phyloP scores from a whole-genome alignment of 2,888 invertebrate species.

The Ormyrus rosae region DNA sequence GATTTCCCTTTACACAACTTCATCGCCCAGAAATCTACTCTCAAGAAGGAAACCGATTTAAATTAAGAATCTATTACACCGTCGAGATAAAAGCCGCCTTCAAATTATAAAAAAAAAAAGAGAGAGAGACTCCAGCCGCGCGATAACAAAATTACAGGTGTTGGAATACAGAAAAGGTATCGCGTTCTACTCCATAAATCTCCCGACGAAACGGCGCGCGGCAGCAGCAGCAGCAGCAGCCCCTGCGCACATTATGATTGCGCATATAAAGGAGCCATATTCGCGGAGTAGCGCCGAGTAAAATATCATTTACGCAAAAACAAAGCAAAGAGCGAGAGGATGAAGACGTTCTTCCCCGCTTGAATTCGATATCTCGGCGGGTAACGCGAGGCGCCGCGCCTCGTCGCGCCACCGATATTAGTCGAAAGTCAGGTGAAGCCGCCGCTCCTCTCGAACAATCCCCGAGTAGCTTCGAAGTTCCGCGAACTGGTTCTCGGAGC shows the following conservation, averaged over 20 bases:
- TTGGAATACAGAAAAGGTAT: slow-evolving; percentile 15
- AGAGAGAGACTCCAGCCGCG: background rate
- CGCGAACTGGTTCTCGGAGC: no score
- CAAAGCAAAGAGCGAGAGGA: slow-evolving; percentile 16
- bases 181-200: background rate
- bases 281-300: background rate
- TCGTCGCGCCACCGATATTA: no score
- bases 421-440: no score
- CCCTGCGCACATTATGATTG: slow-evolving; percentile 32
- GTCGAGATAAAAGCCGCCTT: background rate
- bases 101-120: background rate
- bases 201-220: background rate
- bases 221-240: background rate
- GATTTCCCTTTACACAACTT: background rate
- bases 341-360: slow-evolving; percentile 29
- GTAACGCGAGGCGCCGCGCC: background rate
- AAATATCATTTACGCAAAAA: background rate
- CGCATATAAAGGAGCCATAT: slow-evolving; percentile 7
- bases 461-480: no score
- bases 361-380: no score
- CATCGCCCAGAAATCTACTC: background rate
- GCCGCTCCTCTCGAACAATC: no score
- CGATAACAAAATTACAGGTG: slow-evolving; percentile 37
- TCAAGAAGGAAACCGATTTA: background rate
- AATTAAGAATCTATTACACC: slow-evolving; percentile 37